phyloP scores from a whole-genome alignment of 2,113 vertebrate species.

The Crotalus horridus region DNA sequence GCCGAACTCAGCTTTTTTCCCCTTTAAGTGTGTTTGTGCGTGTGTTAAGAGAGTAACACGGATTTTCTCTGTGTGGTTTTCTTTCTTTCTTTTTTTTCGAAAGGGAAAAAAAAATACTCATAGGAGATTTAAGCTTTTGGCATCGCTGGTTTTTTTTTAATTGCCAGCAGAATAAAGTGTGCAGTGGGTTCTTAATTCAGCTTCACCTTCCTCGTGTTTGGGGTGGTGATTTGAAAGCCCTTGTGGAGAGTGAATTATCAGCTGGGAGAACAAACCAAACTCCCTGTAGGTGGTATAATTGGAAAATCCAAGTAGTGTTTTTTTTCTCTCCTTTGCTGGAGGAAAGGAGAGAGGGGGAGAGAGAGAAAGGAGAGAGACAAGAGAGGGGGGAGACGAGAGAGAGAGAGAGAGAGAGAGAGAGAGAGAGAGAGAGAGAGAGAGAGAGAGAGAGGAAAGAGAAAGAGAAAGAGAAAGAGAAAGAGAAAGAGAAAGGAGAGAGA shows the following conservation, averaged over 20 bases:
- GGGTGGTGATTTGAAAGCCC: conserved; percentile 20
- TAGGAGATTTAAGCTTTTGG: conserved; percentile 43
- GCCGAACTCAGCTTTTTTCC: conserved; percentile 23
- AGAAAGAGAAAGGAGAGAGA: fast-evolving
- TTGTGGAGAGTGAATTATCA: neutral
- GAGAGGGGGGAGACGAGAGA: too few species aligned
- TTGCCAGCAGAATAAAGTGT: conserved; percentile 42
- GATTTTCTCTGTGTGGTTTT: conserved; percentile 21
- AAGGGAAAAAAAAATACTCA: conserved; percentile 23
- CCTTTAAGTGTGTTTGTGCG: conserved; percentile 13
- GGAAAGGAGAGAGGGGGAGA: neutral
- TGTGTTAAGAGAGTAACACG: neutral
- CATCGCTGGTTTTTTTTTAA: conserved; percentile 10
- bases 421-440: fast-evolving
- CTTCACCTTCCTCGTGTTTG: conserved; percentile 55
- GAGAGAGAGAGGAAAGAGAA: too few species aligned
- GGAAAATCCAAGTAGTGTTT: neutral
- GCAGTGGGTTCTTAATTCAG: conserved; percentile 51
- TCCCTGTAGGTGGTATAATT: conserved; percentile 16
- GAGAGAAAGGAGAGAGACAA: too few species aligned
- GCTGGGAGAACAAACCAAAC: conserved; percentile 34
- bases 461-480: too few species aligned
- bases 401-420: too few species aligned
- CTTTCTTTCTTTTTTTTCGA: neutral
- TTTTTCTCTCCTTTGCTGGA: neutral